phyloP scores from a whole-genome alignment of 2,888 invertebrate species.

The Drymonia ruficornis region DNA sequence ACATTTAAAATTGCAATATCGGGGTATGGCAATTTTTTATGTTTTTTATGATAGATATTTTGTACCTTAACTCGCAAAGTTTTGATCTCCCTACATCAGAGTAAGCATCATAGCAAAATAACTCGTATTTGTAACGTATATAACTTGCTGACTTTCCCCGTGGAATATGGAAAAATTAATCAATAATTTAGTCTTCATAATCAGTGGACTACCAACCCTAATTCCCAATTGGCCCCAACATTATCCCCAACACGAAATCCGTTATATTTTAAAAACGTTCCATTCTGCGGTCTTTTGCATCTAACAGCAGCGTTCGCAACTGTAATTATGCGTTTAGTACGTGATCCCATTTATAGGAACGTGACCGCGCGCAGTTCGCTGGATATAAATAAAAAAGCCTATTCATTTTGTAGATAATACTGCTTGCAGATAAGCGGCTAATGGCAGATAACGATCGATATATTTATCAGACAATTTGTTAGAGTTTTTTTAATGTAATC shows the following conservation, averaged over 20 bases:
- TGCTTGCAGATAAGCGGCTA: slow-evolving; percentile 30
- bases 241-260: slow-evolving; percentile 14
- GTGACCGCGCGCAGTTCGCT: slow-evolving; percentile 63
- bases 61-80: no score
- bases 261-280: slow-evolving; percentile 34
- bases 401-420: slow-evolving; percentile 37
- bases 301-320: slow-evolving; percentile 56
- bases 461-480: neutral
- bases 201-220: no score
- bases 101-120: no score
- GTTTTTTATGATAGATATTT: no score
- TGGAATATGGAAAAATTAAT: no score
- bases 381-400: slow-evolving; percentile 50
- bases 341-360: slow-evolving; percentile 75
- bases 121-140: no score
- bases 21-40: no score
- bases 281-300: slow-evolving; percentile 50
- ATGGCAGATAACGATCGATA: slow-evolving; percentile 23
- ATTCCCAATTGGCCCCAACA: neutral
- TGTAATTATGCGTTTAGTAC: slow-evolving; percentile 75
- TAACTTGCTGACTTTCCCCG: no score
- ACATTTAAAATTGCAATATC: no score
- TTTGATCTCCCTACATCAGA: no score
- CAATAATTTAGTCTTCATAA: neutral
- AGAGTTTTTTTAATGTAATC: no score